Percentiles rank a stretch among this genome's conserved stretches.
Conservation (phyloP, 1,140 invertebrate genomes). For the Magallana gigas region DNA sequence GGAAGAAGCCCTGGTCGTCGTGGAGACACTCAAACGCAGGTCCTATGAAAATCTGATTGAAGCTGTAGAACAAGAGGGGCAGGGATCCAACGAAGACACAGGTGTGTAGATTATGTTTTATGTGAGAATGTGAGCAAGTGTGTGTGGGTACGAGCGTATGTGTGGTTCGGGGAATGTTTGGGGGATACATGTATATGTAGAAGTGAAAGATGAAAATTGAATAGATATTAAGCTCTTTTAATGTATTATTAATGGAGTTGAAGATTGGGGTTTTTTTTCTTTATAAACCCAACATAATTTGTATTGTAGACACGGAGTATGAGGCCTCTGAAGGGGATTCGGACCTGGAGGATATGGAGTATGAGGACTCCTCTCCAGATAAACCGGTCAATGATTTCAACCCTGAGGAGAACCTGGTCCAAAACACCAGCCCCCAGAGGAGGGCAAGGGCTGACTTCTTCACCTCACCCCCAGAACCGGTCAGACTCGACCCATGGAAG, state of each 20-base stretch:
- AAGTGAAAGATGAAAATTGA: too few species aligned
- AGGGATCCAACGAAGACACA: slow-evolving; percentile 56
- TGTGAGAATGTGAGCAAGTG: too few species aligned
- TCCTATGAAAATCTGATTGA: slow-evolving; percentile 70
- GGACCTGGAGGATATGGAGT: slow-evolving; percentile 56
- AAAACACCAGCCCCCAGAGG: slow-evolving; percentile 58
- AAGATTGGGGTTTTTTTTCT: too few species aligned
- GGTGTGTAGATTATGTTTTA: slow-evolving; percentile 25
- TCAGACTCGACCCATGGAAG: slow-evolving; percentile 73
- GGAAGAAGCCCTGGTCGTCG: slow-evolving; percentile 69
- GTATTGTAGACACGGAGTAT: slow-evolving; percentile 50
- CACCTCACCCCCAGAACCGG: slow-evolving; percentile 69
- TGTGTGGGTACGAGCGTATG: too few species aligned
- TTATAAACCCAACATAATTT: neutral
- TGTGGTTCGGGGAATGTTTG: neutral
- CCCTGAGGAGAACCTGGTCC: slow-evolving; percentile 32
- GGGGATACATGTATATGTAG: neutral
- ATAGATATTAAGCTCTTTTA: too few species aligned
- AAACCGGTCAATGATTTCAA: neutral
- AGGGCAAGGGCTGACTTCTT: slow-evolving; percentile 73
- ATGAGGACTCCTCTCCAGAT: neutral
- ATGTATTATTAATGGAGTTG: too few species aligned
- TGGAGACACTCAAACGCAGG: slow-evolving; percentile 65
- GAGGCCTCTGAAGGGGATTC: slow-evolving; percentile 61
- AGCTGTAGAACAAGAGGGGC: slow-evolving; percentile 58